These are phyloP conservation scores for Mycteria americana DNA, from an alignment of 2,797 vertebrate species.

Conservation along the genomic window DNA sequence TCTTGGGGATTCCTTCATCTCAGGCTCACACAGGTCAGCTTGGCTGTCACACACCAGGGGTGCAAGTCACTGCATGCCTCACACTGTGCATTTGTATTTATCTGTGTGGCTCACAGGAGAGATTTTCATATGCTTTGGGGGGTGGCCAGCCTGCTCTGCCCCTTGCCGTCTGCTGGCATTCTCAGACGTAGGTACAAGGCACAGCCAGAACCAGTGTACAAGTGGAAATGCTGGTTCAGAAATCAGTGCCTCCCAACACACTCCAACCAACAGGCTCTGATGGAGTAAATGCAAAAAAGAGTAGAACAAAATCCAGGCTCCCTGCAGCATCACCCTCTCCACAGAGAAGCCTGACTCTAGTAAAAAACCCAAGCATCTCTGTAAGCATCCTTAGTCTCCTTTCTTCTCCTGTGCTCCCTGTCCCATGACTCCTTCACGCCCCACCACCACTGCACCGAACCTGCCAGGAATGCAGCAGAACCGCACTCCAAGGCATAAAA, in stretches of 20 bases:
- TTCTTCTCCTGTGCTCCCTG: background rate
- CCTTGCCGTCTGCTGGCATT: background rate
- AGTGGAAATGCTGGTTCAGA: background rate
- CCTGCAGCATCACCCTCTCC: background rate
- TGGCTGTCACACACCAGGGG: background rate
- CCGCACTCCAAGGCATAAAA: too few relatives aligned
- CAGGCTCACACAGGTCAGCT: background rate
- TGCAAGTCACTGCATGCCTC: background rate
- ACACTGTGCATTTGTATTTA: fast-evolving
- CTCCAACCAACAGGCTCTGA: background rate
- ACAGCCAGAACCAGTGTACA: background rate
- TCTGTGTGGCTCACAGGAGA: background rate
- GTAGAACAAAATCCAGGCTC: background rate
- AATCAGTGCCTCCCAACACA: background rate
- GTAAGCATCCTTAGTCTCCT: background rate
- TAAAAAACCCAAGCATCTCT: background rate
- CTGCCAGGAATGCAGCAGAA: background rate
- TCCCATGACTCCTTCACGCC: background rate
- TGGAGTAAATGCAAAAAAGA: background rate
- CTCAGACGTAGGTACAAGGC: background rate
- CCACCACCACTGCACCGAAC: background rate
- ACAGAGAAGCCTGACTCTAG: background rate
- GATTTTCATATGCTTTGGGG: background rate
- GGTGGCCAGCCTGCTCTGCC: background rate
- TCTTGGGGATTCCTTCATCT: background rate